Evolutionary conservation across 2,113 vertebrate genomes (phyloP).

Genomic region (Serinus canaria): DNA sequence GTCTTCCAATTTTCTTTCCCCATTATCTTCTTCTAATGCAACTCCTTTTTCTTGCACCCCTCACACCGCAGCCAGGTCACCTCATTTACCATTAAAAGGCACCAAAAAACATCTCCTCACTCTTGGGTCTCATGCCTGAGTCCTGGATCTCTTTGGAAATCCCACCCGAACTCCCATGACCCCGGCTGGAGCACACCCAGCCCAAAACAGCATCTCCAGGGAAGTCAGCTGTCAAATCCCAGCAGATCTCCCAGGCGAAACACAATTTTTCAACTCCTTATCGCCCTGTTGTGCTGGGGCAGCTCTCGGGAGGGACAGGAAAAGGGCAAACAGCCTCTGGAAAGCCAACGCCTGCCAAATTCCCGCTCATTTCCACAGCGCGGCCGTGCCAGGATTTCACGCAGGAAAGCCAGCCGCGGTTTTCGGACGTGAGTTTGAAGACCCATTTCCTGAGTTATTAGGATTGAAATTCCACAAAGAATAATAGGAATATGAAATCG

Average conservation of each 20-base stretch:
- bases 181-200: neutral
- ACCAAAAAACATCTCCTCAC: neutral
- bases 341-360: conserved; percentile 20
- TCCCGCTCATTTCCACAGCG: neutral
- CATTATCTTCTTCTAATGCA: neutral
- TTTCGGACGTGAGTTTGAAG: conserved; percentile 43
- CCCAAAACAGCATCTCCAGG: conserved; percentile 1
- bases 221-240: conserved; percentile 41
- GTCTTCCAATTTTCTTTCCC: neutral
- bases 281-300: neutral
- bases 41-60: neutral
- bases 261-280: conserved; percentile 42
- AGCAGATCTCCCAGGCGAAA: conserved; percentile 35
- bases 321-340: conserved; percentile 41
- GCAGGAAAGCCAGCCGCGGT: neutral
- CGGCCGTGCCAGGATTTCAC: neutral
- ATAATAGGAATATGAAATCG: neutral
- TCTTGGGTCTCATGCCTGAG: neutral
- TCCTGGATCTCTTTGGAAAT: neutral
- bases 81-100: neutral
- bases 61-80: neutral
- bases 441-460: conserved; percentile 54
- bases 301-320: conserved; percentile 11
- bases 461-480: conserved; percentile 14
- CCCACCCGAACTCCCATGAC: rapidly evolving